Percentiles rank a stretch among this genome's conserved stretches.
phyloP scores from a whole-genome alignment of 2,797 vertebrate genomes.

The Siniperca obscura region DNA sequence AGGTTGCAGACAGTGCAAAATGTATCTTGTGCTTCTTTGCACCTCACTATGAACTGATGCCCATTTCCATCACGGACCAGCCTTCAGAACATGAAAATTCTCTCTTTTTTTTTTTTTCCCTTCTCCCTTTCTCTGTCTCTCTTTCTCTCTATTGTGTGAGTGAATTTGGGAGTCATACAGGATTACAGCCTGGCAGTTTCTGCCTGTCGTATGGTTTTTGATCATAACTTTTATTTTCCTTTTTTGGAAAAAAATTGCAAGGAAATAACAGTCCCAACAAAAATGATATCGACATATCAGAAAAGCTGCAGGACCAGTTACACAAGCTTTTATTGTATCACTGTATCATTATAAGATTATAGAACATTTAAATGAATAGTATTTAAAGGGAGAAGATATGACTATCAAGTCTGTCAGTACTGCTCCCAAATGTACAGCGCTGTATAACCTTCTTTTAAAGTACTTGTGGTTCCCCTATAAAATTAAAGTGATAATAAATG shows the following conservation, averaged over 20 bases:
- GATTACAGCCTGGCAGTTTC: constrained; percentile 86
- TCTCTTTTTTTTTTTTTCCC: constrained; percentile 62
- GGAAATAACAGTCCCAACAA: constrained; percentile 78
- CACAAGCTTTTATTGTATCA: constrained; percentile 89
- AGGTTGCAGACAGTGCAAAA: constrained; percentile 59
- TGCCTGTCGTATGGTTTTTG: constrained; percentile 81
- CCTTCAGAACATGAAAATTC: constrained; percentile 77
- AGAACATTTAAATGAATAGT: constrained; percentile 88
- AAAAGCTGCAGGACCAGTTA: constrained; percentile 90
- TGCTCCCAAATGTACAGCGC: constrained; percentile 82
- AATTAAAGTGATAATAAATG: constrained; percentile 78
- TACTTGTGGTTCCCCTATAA: constrained; percentile 82
- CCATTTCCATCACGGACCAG: constrained; percentile 70
- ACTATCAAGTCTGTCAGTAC: constrained; percentile 89
- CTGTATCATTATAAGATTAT: constrained; percentile 87
- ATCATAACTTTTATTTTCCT: constrained; percentile 80
- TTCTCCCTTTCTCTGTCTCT: constrained; percentile 77
- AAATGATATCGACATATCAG: constrained; percentile 82
- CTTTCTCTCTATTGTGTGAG: constrained; percentile 92
- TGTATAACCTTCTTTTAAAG: constrained; percentile 86
- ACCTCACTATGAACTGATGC: constrained; percentile 83
- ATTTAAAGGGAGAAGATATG: constrained; percentile 90
- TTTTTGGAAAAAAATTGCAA: constrained; percentile 77
- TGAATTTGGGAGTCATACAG: constrained; percentile 87
- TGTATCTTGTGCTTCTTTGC: constrained; percentile 57